Evolutionary conservation across 2,113 vertebrate genomes (phyloP).

Genomic region (Pica pica): DNA sequence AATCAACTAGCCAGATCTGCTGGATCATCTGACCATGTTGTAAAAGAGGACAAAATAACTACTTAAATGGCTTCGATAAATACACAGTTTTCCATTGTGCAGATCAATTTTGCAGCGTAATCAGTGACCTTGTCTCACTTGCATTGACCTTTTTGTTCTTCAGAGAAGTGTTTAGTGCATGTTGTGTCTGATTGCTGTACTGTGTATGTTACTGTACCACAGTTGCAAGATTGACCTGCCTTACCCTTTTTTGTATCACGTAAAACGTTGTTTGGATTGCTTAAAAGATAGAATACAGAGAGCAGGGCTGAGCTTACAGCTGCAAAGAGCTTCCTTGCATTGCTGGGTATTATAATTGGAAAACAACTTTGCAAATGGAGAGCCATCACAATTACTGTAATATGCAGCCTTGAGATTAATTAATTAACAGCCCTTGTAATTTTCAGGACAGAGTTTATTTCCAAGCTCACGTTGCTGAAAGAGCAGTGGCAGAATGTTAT

Average conservation of each 20-base stretch:
- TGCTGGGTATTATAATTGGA: background rate
- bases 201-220: background rate
- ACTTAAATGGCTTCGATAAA: background rate
- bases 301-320: background rate
- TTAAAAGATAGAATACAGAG: background rate
- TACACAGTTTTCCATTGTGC: background rate
- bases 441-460: constrained; percentile 82
- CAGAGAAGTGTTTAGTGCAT: background rate
- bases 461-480: constrained; percentile 79
- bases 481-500: constrained; percentile 84
- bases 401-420: background rate
- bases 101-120: background rate
- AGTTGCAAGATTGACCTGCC: background rate
- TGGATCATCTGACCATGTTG: background rate
- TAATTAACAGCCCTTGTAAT: background rate
- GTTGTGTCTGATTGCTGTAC: background rate
- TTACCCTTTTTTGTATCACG: background rate
- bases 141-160: background rate
- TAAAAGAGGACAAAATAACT: background rate
- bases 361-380: background rate
- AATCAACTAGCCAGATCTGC: background rate
- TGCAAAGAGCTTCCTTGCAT: background rate
- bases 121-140: background rate
- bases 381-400: background rate
- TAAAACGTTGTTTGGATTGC: background rate